Base-by-base conservation (phyloP, 2,797 vertebrate species). In the Labroides dimidiatus region DNA sequence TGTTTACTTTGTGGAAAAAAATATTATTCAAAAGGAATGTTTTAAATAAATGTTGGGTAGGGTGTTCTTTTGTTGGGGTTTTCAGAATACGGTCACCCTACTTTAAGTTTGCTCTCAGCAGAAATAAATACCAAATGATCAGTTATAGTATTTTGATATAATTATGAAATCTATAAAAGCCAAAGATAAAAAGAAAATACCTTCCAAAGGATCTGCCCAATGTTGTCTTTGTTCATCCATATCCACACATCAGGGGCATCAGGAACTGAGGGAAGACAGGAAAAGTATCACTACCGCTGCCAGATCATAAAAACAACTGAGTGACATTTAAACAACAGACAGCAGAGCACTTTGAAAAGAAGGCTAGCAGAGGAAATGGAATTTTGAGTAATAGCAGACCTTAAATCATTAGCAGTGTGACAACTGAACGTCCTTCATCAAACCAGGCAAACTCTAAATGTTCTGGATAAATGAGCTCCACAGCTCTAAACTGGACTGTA, bases 191-290 rank as follows among this genome's bases (percentile, higher is more conserved):
- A 23, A 20, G 55, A 24, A 71, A 21, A 62, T 50, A 94, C 94
- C 89, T 93, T 95, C 94, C 94, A 95, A 57, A 91, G 0, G 47
- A 95, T 52, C 27, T 43, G 64, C 10, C 85, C 90, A 2, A 78
- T 86, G 37, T 84, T 71, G 64, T 90, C 82, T 61, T 49, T 72
- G 67, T 84, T 89, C 68, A 90, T 90, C 82, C 88, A 88, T 27
- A 92, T 20, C 94, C 94, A 95, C 10, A 93, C 78, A 61, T 94
- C 91, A 55, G 75, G 92, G 63, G 91, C 57, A 24, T 92, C 82
- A n/a, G 94, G 93, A 68, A 78, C 94, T 95, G 59, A 69, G 49
- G 69, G 39, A 53, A 49, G 11, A 54, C 9, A 54, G 39, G 50
- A 13, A 23, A 19, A 56, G 24, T 20, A 1, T 2, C 4, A 44